A percentile compares a stretch with the other conserved stretches of the same genome.
phyloP scores from a whole-genome alignment of 2,113 vertebrate species.

The Mus spicilegus region DNA sequence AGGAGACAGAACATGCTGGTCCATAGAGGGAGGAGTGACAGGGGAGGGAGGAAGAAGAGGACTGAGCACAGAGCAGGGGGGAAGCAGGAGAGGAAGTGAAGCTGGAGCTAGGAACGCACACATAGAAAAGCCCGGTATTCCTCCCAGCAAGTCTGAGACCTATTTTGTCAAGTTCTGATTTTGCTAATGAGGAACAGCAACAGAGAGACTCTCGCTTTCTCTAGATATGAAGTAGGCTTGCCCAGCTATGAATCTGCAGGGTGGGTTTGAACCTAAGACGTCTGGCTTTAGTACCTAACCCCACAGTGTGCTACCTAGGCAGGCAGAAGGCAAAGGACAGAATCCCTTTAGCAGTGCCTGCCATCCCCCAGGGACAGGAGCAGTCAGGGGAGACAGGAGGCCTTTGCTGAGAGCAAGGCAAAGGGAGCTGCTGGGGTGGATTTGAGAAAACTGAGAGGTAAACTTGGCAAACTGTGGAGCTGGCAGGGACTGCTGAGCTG shows the following conservation, averaged over 20 bases:
- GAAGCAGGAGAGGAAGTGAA: neutral
- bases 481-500: neutral
- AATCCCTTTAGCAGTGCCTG: fast-evolving
- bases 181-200: neutral
- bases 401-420: neutral
- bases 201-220: neutral
- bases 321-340: neutral
- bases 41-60: neutral
- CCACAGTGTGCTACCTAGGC: neutral
- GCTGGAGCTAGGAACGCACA: neutral
- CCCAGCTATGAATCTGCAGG: neutral
- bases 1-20: neutral
- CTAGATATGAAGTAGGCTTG: neutral
- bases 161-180: neutral
- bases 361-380: neutral
- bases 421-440: neutral
- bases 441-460: neutral
- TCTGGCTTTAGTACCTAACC: neutral
- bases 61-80: neutral
- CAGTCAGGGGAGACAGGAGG: neutral
- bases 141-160: neutral
- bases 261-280: neutral
- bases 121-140: neutral
- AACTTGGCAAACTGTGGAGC: neutral
- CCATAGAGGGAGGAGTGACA: neutral